Conservation (phyloP, 2,113 vertebrate genomes). For the Aleadryas rufinucha region DNA sequence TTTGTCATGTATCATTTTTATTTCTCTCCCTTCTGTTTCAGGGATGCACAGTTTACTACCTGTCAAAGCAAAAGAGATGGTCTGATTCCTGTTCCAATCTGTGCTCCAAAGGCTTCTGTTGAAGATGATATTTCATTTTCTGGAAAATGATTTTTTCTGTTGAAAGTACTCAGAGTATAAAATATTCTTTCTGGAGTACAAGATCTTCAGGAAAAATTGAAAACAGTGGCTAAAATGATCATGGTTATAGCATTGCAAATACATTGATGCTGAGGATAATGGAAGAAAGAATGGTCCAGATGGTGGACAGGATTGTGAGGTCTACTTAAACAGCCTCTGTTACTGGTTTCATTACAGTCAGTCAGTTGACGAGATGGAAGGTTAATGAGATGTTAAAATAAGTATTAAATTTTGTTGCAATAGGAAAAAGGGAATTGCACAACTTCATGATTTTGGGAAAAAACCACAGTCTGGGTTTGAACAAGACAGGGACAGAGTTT, state of each 20-base stretch:
- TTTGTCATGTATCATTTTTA: not conserved
- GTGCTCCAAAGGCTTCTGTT: not conserved
- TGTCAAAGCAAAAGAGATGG: not conserved
- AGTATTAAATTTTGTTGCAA: not conserved
- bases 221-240: not conserved
- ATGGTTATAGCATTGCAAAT: not conserved
- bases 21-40: not conserved
- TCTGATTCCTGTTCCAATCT: not conserved
- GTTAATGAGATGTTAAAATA: not conserved
- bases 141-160: not conserved
- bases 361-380: not conserved
- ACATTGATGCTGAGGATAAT: not conserved
- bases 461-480: not conserved
- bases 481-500: not conserved
- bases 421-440: not conserved
- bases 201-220: not conserved
- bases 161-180: not conserved
- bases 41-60: not conserved
- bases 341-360: not conserved
- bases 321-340: not conserved
- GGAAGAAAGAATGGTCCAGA: not conserved
- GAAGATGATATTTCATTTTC: not conserved
- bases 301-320: not conserved
- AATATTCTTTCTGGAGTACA: not conserved
- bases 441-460: not conserved